A percentile compares a stretch with the other conserved stretches of the same genome.
These are phyloP conservation scores for Drosophila bunnanda DNA, from an alignment of 2,888 invertebrate species.

Conservation along the genomic window DNA sequence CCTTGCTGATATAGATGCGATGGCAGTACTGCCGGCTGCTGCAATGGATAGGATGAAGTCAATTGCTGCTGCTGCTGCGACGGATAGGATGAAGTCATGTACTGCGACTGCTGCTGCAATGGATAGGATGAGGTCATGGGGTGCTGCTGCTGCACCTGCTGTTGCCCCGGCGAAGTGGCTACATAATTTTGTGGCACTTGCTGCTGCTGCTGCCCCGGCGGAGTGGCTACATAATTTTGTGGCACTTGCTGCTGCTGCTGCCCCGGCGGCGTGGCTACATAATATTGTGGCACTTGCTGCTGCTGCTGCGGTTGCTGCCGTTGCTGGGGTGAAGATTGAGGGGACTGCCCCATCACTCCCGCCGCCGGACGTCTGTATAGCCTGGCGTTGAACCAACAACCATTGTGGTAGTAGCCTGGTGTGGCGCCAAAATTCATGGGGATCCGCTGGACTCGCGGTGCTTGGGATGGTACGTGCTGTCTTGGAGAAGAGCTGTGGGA, in stretches of 20 bases:
- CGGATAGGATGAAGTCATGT: too few species aligned
- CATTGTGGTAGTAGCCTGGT: not conserved
- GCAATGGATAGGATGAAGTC: not conserved
- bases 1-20: not conserved
- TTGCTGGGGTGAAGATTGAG: not conserved
- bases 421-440: not conserved
- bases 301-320: not conserved
- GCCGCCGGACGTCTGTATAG: not conserved
- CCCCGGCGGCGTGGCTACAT: not conserved
- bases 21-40: not conserved
- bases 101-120: not conserved
- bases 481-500: too few species aligned
- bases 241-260: not conserved
- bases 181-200: not conserved
- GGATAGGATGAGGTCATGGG: too few species aligned
- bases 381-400: slow-evolving; percentile 1
- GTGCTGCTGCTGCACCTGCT: not conserved
- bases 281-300: not conserved
- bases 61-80: not conserved
- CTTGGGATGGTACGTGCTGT: not conserved
- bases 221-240: not conserved
- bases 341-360: not conserved
- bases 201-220: not conserved
- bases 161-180: not conserved
- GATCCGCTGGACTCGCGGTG: too few species aligned